Conservation (phyloP, 2,797 vertebrate species). For the Clarias platycephalus region DNA sequence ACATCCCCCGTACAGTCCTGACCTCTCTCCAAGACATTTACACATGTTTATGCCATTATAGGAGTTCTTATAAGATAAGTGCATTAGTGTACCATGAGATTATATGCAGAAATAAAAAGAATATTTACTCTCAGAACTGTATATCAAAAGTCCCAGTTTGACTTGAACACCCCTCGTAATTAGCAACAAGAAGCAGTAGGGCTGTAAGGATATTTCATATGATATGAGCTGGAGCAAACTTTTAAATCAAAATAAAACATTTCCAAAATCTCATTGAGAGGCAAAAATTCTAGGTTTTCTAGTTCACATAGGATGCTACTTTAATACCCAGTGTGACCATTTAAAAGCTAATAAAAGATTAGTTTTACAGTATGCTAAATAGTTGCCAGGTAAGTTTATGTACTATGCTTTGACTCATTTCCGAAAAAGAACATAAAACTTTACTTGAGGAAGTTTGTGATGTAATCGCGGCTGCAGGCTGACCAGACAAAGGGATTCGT, state of each 20-base stretch:
- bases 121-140: no score
- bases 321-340: background rate
- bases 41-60: no score
- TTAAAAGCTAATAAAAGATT: constrained; percentile 11
- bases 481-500: constrained; percentile 98
- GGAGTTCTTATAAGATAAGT: no score
- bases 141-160: no score
- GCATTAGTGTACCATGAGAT: no score
- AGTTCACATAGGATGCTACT: background rate
- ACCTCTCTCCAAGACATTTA: no score
- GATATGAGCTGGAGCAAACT: background rate
- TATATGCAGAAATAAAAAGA: no score
- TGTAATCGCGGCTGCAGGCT: constrained; percentile 95
- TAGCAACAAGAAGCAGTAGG: background rate
- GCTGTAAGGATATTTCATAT: background rate
- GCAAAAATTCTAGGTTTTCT: background rate
- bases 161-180: background rate
- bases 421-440: constrained; percentile 53
- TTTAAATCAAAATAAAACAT: background rate
- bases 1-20: no score
- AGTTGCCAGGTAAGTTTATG: background rate
- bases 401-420: background rate
- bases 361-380: background rate
- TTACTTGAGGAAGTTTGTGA: constrained; percentile 99
- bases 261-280: background rate